Evolutionary conservation across 2,888 invertebrate species (phyloP).

Genomic region (Aphidoletes aphidimyza): DNA sequence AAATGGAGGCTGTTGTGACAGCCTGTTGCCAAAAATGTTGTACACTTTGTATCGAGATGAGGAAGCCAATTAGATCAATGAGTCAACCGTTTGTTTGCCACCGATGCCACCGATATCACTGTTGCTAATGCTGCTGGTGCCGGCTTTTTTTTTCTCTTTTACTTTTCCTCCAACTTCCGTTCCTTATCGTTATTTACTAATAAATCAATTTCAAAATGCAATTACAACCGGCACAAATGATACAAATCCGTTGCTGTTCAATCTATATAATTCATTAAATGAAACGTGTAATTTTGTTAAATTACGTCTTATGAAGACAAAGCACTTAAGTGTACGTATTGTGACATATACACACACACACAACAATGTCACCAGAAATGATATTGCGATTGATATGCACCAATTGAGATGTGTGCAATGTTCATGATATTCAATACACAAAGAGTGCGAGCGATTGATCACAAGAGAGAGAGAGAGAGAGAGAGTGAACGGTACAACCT

Average conservation of each 20-base stretch:
- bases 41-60: neutral
- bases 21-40: neutral
- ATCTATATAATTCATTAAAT: neutral
- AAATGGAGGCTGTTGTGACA: conserved; percentile 1
- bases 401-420: neutral
- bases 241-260: neutral
- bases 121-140: no score
- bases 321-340: neutral
- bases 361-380: neutral
- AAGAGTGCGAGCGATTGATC: neutral
- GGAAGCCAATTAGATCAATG: neutral
- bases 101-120: no score
- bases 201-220: conserved; percentile 21
- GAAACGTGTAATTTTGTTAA: conserved; percentile 14
- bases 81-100: neutral
- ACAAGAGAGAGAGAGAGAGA: no score
- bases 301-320: neutral
- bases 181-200: neutral
- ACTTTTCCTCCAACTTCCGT: no score
- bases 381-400: conserved; percentile 6
- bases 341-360: no score
- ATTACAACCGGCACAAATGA: neutral
- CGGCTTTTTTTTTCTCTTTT: no score
- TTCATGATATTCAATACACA: neutral
- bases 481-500: no score